phyloP scores from a whole-genome alignment of 2,888 invertebrate species.

The Panopea generosa region DNA sequence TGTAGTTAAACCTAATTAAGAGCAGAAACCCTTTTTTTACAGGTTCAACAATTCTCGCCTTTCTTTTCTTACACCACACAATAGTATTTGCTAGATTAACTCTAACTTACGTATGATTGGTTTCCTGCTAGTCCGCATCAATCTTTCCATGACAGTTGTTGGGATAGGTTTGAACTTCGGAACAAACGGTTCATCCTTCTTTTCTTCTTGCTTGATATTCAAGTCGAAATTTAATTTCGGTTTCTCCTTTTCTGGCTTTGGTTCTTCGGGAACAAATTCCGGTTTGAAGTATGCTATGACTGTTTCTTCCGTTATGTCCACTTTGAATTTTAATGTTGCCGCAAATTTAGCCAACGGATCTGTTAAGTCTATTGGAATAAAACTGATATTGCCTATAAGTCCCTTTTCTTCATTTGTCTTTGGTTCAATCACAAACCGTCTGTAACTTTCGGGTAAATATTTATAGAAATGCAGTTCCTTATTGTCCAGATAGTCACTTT shows the following conservation, averaged over 20 bases:
- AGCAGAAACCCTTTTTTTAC: no score
- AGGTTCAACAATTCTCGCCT: no score
- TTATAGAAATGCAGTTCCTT: slow-evolving; percentile 74
- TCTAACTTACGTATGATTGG: slow-evolving; percentile 65
- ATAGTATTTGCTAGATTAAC: no score
- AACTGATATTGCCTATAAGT: slow-evolving; percentile 70
- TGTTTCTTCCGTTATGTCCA: slow-evolving; percentile 74
- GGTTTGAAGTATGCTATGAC: slow-evolving; percentile 77
- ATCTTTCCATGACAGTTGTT: slow-evolving; percentile 66
- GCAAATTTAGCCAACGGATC: slow-evolving; percentile 64
- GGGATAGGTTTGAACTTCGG: slow-evolving; percentile 71
- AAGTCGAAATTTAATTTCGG: slow-evolving; percentile 66
- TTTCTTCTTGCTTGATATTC: slow-evolving; percentile 64
- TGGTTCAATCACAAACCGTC: slow-evolving; percentile 80
- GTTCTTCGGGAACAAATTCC: slow-evolving; percentile 73
- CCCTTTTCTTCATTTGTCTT: slow-evolving; percentile 69
- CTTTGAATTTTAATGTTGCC: slow-evolving; percentile 70
- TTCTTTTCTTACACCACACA: no score
- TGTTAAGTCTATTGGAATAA: slow-evolving; percentile 65
- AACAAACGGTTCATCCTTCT: slow-evolving; percentile 59
- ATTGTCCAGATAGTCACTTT: slow-evolving; percentile 73
- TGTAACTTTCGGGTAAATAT: slow-evolving; percentile 79
- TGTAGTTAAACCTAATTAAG: no score
- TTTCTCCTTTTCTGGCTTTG: slow-evolving; percentile 71
- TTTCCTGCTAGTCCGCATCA: slow-evolving; percentile 69